Evolutionary conservation across 1,140 invertebrate genomes (phyloP), one percentile per base, ranked within the genome.

Genomic region (Conus betulinus): DNA sequence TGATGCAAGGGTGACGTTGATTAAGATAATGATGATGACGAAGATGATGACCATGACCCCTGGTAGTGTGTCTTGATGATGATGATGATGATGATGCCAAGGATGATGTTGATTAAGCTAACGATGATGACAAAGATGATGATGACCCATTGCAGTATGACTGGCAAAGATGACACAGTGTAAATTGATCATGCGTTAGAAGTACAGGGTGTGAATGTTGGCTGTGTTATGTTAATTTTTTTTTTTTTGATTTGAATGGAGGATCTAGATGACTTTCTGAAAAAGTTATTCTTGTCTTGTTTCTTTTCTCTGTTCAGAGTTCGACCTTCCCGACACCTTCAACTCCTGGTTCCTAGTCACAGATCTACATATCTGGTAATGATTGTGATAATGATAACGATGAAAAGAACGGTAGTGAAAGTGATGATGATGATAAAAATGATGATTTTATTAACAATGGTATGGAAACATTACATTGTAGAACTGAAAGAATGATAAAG

Each of bases 301-400:
- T 55, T 23, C 55, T 57, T n/a, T 63, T 25, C n/a, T n/a, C n/a
- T 5, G 63, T 52, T 4, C 87, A 88, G 87, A 67, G 57, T 78
- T 88, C 39, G 81, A 71, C 51, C 55, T 88, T 15, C 79, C 81
- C 17, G 81, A 88, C 79, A 88, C 78, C 5, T 88, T 88, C 78
- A 82, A 63, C 79, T 82, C 87, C 6, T 88, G 78, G 82, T 84
- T 84, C 82, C 82, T 84, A 10, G 82, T 84, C 27, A 84, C 82
- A n/a, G 55, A 60, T 17, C 10, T 84, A 60, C 82, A 84, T 27
- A 25, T 84, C n/a, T 84, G 82, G 82, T 84, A 84, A 81, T 20
- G 11, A 20, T 71, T 7, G 27, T 82, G 79, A 82, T 82, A 17
- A 23, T 82, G 79, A 82, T 82, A 25, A 52, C 27, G 79, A 82